A percentile compares a stretch with the other conserved stretches of the same genome.
These are phyloP conservation scores for Habrosyne pyritoides DNA, from an alignment of 2,888 invertebrate genomes.

Conservation along the genomic window DNA sequence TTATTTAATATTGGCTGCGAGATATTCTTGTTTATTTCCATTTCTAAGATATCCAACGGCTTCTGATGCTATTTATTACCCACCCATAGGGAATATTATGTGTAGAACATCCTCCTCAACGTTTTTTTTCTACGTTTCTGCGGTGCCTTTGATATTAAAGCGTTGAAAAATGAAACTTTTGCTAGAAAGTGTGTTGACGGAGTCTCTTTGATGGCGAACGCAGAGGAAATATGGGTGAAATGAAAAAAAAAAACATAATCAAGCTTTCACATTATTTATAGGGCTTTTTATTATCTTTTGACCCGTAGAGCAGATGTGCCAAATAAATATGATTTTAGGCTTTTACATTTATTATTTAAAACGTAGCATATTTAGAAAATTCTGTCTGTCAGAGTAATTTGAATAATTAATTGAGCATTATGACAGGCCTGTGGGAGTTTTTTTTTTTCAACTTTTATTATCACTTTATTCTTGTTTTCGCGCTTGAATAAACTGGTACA, in stretches of 20 bases:
- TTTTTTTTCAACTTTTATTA: too few relatives aligned
- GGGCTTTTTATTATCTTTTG: background rate
- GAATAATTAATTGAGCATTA: too few relatives aligned
- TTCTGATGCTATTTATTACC: background rate
- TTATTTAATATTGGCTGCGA: too few relatives aligned
- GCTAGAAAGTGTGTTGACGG: background rate
- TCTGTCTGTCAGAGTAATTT: too few relatives aligned
- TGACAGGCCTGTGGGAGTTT: too few relatives aligned
- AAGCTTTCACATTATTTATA: background rate
- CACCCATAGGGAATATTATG: background rate
- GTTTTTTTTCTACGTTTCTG: background rate
- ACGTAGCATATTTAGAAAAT: too few relatives aligned
- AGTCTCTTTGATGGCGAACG: constrained; percentile 2
- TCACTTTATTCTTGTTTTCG: too few relatives aligned
- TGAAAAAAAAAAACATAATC: background rate
- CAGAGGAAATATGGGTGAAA: background rate
- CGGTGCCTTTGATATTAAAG: background rate
- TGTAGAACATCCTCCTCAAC: background rate
- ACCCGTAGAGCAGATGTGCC: background rate
- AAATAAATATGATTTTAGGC: background rate
- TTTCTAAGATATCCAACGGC: background rate
- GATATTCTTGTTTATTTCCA: too few relatives aligned
- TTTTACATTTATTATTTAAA: too few relatives aligned
- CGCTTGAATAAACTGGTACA: too few relatives aligned
- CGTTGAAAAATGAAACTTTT: background rate